phyloP scores from a whole-genome alignment of 2,797 vertebrate genomes.

The Falco columbarius region DNA sequence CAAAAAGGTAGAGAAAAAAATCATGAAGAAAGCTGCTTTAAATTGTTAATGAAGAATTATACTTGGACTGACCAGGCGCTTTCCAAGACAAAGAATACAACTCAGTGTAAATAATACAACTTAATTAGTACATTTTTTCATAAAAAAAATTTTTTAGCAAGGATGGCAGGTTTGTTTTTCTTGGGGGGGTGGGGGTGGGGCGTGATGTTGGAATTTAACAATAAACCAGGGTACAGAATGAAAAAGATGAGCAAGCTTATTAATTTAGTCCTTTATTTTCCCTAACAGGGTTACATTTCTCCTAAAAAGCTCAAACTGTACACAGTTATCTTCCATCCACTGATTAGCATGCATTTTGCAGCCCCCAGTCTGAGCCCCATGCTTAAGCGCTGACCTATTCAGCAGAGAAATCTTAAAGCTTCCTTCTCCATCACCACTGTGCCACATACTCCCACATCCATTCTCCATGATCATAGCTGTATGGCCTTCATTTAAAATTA shows the following conservation, averaged over 20 bases:
- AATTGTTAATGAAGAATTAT: not conserved
- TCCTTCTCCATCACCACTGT: not conserved
- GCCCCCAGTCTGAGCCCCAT: not conserved
- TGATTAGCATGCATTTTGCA: not conserved
- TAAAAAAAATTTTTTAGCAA: not conserved
- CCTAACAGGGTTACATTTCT: not conserved
- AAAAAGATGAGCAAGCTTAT: not conserved
- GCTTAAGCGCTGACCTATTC: not conserved
- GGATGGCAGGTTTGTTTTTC: not conserved
- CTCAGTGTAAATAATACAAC: not conserved
- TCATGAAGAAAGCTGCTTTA: not conserved
- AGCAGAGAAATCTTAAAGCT: not conserved
- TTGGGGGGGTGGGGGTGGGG: accelerated
- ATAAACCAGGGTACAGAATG: not conserved
- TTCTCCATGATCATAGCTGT: not conserved
- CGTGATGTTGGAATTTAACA: not conserved
- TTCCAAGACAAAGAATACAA: not conserved
- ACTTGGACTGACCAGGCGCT: not conserved
- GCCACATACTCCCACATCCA: not conserved
- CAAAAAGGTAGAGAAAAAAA: not conserved
- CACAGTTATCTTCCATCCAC: not conserved
- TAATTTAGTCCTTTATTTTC: not conserved
- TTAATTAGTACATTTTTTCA: not conserved
- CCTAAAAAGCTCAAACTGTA: not conserved
- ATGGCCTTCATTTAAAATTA: not conserved